These are phyloP conservation scores for Bugulina stolonifera DNA, from an alignment of 2,888 invertebrate species.

Conservation along the genomic window DNA sequence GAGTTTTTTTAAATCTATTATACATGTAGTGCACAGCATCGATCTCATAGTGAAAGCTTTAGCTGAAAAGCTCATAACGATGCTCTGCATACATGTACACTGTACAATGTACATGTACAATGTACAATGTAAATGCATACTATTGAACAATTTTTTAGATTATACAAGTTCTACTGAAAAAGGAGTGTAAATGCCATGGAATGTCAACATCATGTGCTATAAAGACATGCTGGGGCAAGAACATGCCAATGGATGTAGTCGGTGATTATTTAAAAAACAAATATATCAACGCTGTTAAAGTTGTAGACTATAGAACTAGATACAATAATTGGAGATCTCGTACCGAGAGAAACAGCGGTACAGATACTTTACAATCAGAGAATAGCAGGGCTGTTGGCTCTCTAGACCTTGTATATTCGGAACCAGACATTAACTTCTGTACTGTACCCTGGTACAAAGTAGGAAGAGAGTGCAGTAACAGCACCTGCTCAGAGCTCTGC, in stretches of 20 bases:
- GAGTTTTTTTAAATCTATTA: too few relatives aligned
- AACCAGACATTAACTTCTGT: constrained; percentile 84
- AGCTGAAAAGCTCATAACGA: too few relatives aligned
- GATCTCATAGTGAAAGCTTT: too few relatives aligned
- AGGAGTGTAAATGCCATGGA: constrained; percentile 86
- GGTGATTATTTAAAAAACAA: constrained; percentile 75
- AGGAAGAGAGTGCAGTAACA: constrained; percentile 70
- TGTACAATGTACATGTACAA: too few relatives aligned
- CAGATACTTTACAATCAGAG: neutral
- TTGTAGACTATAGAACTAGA: constrained; percentile 60
- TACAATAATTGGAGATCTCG: neutral
- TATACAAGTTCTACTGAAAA: constrained; percentile 43
- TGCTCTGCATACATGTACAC: too few relatives aligned
- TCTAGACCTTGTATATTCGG: neutral
- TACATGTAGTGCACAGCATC: too few relatives aligned
- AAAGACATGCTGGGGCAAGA: constrained; percentile 82
- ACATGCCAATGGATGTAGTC: constrained; percentile 85
- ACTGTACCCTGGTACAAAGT: constrained; percentile 67
- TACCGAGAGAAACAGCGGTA: neutral
- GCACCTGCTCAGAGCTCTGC: constrained; percentile 51
- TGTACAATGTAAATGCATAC: too few relatives aligned
- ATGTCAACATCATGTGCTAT: constrained; percentile 83
- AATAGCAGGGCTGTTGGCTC: neutral
- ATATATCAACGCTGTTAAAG: constrained; percentile 83
- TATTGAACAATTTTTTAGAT: neutral